These are phyloP conservation scores for Lepisosteus oculatus DNA, from an alignment of 2,113 vertebrate genomes.

Conservation along the genomic window DNA sequence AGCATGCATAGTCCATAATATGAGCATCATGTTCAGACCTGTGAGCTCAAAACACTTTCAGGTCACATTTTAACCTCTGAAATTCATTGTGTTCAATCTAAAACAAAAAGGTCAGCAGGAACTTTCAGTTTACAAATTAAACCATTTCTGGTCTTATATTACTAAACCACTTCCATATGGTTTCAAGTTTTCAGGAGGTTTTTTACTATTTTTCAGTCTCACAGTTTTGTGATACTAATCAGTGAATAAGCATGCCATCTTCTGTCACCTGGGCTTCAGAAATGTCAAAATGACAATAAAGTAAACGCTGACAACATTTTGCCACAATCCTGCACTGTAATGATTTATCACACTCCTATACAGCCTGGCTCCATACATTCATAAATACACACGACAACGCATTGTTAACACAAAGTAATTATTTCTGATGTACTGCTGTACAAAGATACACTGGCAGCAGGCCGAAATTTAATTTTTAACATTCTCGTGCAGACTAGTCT, in stretches of 20 bases:
- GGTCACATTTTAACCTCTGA: slow-evolving; percentile 27
- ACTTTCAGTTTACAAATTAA: slow-evolving; percentile 44
- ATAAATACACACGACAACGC: too few relatives aligned
- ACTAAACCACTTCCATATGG: slow-evolving; percentile 34
- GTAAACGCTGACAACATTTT: not conserved
- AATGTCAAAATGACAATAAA: not conserved
- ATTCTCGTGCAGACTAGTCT: too few relatives aligned
- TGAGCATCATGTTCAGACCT: slow-evolving; percentile 11
- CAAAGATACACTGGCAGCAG: too few relatives aligned
- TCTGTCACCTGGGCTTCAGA: not conserved
- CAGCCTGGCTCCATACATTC: too few relatives aligned
- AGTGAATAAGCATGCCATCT: too few relatives aligned
- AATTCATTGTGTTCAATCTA: slow-evolving; percentile 30
- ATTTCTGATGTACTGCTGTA: too few relatives aligned
- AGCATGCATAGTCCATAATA: slow-evolving; percentile 20
- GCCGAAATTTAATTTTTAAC: too few relatives aligned
- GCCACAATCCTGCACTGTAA: too few relatives aligned
- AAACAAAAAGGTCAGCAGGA: slow-evolving; percentile 29
- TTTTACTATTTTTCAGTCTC: too few relatives aligned
- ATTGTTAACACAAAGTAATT: too few relatives aligned
- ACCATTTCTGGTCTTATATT: slow-evolving; percentile 35
- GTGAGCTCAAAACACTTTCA: not conserved
- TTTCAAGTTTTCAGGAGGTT: slow-evolving; percentile 29
- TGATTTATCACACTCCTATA: too few relatives aligned
- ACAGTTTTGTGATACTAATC: too few relatives aligned